Conservation (phyloP, 2,888 invertebrate species). For the Lepidonotus clava region DNA sequence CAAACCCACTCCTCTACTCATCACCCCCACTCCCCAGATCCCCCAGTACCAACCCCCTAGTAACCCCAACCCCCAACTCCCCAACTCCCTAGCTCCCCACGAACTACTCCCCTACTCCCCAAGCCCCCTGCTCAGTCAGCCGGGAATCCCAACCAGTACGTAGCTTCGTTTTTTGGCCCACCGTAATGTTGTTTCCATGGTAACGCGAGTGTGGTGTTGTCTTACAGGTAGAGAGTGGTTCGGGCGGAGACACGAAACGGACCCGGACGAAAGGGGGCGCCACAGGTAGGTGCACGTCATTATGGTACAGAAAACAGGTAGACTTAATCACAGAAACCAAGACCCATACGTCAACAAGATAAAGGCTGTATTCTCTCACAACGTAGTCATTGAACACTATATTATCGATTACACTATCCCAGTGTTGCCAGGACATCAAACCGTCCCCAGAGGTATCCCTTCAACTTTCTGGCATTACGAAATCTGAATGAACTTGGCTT, state of each 20-base stretch:
- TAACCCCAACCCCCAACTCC: background rate
- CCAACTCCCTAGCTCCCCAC: background rate
- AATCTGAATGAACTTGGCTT: no score
- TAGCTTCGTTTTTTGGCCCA: background rate
- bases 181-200: slow-evolving; percentile 35
- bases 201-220: slow-evolving; percentile 41
- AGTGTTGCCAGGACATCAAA: no score
- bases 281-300: slow-evolving; percentile 31
- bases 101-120: background rate
- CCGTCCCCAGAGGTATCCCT: no score
- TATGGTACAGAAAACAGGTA: no score
- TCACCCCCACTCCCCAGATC: background rate
- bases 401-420: no score
- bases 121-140: background rate
- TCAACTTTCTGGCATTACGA: no score
- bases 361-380: no score
- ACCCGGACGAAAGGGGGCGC: slow-evolving; percentile 29
- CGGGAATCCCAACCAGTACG: background rate
- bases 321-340: no score
- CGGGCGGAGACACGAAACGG: slow-evolving; percentile 40
- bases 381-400: no score
- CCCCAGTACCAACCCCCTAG: background rate
- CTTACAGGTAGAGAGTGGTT: slow-evolving; percentile 47
- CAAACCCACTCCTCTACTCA: background rate
- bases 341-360: no score